These are phyloP conservation scores for Carapus acus DNA, from an alignment of 2,797 vertebrate genomes.

Conservation along the genomic window DNA sequence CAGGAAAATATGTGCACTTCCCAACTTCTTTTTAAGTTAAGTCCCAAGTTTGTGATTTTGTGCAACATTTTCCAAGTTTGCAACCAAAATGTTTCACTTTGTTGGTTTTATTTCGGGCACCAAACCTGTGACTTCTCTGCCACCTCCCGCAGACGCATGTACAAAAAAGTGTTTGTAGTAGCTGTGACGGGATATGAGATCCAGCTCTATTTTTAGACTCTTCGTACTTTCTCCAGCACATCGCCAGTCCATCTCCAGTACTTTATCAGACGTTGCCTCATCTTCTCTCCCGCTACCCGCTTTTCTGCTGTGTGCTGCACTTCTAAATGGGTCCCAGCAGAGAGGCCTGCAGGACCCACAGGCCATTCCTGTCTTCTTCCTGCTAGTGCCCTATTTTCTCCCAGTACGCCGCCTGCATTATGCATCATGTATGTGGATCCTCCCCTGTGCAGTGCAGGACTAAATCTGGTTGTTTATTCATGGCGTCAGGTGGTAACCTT, in stretches of 20 bases:
- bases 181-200: too few relatives aligned
- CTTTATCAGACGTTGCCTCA: neutral
- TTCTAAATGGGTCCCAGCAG: slow-evolving; percentile 39
- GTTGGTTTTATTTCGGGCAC: too few relatives aligned
- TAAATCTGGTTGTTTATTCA: slow-evolving; percentile 60
- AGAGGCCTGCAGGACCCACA: slow-evolving; percentile 34
- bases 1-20: too few relatives aligned
- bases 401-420: slow-evolving; percentile 43
- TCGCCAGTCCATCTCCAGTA: too few relatives aligned
- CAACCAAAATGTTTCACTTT: too few relatives aligned
- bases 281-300: slow-evolving; percentile 1
- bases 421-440: slow-evolving; percentile 58
- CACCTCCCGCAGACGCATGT: too few relatives aligned
- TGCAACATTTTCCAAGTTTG: too few relatives aligned
- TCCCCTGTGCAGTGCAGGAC: slow-evolving; percentile 33
- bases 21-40: too few relatives aligned
- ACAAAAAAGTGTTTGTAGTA: too few relatives aligned
- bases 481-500: slow-evolving; percentile 45
- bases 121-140: too few relatives aligned
- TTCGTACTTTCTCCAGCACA: neutral
- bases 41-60: too few relatives aligned
- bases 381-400: slow-evolving; percentile 37
- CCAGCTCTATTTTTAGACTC: neutral
- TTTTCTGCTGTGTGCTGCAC: slow-evolving; percentile 21
- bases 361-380: slow-evolving; percentile 41